Evolutionary conservation across 2,797 vertebrate species (phyloP).

Genomic region (Microctenopoma stevenorrisi): DNA sequence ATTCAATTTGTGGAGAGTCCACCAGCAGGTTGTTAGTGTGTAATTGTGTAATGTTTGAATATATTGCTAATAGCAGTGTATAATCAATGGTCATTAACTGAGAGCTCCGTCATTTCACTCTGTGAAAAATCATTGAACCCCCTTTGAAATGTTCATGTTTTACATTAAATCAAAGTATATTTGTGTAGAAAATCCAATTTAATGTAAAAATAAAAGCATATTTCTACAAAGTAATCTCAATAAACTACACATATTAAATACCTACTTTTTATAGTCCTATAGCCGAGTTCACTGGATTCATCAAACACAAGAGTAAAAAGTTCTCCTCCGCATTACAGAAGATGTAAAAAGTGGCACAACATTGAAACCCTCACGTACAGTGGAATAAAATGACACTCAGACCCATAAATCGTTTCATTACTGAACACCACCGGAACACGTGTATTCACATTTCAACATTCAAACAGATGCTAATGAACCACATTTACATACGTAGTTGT

Average conservation of each 20-base stretch:
- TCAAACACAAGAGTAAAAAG: not conserved
- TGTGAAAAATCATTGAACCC: not conserved
- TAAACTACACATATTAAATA: not conserved
- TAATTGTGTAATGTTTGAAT: not conserved
- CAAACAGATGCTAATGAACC: conserved; percentile 47
- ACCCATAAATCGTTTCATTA: not conserved
- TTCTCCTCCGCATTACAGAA: not conserved
- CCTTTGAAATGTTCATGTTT: not conserved
- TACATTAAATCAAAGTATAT: not conserved
- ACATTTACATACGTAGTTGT: conserved; percentile 43
- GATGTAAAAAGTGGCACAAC: not conserved
- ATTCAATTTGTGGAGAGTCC: not conserved
- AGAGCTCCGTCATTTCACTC: not conserved
- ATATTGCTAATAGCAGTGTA: not conserved
- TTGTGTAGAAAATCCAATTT: not conserved
- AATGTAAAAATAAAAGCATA: not conserved
- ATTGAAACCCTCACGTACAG: not conserved
- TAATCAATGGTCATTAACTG: not conserved
- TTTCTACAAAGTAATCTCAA: no score
- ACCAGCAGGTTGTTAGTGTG: no score
- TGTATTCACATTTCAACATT: conserved; percentile 16
- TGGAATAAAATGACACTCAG: not conserved
- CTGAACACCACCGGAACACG: conserved; percentile 2
- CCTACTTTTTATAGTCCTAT: not conserved
- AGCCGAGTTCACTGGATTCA: not conserved